Base-by-base conservation (phyloP, 2,888 invertebrate species). In the Campoplex capitator region DNA sequence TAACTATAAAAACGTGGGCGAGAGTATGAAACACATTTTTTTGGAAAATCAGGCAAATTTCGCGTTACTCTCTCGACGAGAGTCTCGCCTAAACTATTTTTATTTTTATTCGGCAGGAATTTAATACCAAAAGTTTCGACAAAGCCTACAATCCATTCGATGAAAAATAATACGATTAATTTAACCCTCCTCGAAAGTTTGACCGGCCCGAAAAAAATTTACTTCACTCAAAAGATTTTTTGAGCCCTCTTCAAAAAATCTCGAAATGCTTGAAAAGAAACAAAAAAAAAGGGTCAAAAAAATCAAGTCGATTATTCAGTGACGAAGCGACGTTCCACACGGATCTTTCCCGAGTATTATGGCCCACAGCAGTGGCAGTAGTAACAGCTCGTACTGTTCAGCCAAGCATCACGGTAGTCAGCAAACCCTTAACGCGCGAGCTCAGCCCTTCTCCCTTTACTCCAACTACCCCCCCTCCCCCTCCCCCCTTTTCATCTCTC, bases 371-470 rank as follows among this genome's bases (percentile, higher is more conserved):
- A 32, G 68, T 80, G 58, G 54, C 51, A 79, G 87, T 79, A 87
- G 84, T 85, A 87, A 83, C 76, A 76, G 84, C 76, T 76, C 79
- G 83, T 67, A 73, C 78, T 79, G 85, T 58, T 84, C 85, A 87
- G 82, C 87, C 76, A 56, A 83, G 75, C 87, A 76, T 84, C 76
- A 83, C 78, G 73, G 84, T 85, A 84, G 84, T 87, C 85, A 83
- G 87, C 87, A 83, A 83, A 83, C 81, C 87, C 78, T 87, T 78
- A 87, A 83, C 79, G 85, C 79, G 76, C 54, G 75, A 54, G 70
- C 51, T 75, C 77, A 75, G 51, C 56, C 54, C 28, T 42, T 32
- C 62, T 11, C 32, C 68, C 23, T 32, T 28, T 48, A 16, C 48
- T 70, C 28, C n/a, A 73, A 38, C 77, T 42, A 54, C 45, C 48